A percentile compares a stretch with the other conserved stretches of the same genome.
Evolutionary conservation across 23 tunicate genomes (phyloP).

Genomic region (Styela plicata): DNA sequence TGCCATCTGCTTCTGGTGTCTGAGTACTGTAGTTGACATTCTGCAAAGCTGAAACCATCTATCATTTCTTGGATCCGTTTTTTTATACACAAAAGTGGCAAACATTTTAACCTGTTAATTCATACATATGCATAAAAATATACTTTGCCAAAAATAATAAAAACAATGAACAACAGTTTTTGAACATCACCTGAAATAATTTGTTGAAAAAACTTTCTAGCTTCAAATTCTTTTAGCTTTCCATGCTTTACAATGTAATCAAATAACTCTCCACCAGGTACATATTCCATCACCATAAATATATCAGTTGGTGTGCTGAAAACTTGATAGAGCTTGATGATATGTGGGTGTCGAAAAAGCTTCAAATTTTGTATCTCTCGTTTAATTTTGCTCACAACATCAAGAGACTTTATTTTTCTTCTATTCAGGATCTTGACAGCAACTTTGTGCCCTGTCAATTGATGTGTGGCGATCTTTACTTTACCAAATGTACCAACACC

Average conservation of each 20-base stretch:
- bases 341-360: constrained; percentile 97
- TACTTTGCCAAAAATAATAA: not conserved
- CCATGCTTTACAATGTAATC: constrained; percentile 98
- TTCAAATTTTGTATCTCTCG: constrained; percentile 97
- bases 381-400: constrained; percentile 92
- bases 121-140: too few relatives aligned
- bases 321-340: constrained; percentile 98
- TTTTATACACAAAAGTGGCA: too few relatives aligned
- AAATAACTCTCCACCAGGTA: constrained; percentile 97
- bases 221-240: constrained; percentile 85
- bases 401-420: constrained; percentile 85
- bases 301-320: constrained; percentile 97
- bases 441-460: constrained; percentile 91
- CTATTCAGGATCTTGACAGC: constrained; percentile 96
- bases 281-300: constrained; percentile 99
- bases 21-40: too few relatives aligned
- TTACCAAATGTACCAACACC: constrained; percentile 99
- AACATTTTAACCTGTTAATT: too few relatives aligned
- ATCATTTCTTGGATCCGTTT: too few relatives aligned
- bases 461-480: constrained; percentile 98
- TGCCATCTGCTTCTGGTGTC: too few relatives aligned
- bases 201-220: constrained; percentile 96
- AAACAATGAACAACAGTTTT: not conserved
- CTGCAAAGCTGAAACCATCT: too few relatives aligned
- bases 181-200: constrained; percentile 84